Percentiles rank a stretch among this genome's conserved stretches.
Evolutionary conservation across 1,140 invertebrate species (phyloP).

Genomic region (Heliconius hewitsoni): DNA sequence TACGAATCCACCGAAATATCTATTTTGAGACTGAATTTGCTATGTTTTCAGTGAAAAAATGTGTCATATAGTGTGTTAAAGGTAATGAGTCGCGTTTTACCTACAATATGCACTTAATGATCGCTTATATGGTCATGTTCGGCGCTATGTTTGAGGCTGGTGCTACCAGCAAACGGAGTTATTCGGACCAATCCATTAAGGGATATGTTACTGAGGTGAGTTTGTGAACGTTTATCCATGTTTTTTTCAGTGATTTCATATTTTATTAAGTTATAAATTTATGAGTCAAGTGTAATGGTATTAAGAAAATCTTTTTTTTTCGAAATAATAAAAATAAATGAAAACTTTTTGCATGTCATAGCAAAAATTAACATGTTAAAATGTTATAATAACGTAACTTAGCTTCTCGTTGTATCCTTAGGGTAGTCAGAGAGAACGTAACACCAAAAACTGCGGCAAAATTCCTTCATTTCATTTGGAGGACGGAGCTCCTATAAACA

Average conservation of each 20-base stretch:
- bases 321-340: too few relatives aligned
- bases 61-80: constrained; percentile 30
- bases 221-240: background rate
- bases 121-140: constrained; percentile 60
- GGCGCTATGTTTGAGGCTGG: constrained; percentile 56
- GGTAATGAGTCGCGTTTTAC: constrained; percentile 49
- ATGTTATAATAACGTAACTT: too few relatives aligned
- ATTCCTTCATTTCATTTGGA: too few relatives aligned
- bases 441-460: too few relatives aligned
- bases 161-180: constrained; percentile 84
- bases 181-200: constrained; percentile 89
- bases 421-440: too few relatives aligned
- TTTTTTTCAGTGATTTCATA: background rate
- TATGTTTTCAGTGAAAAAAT: constrained; percentile 66
- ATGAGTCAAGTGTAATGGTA: background rate
- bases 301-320: background rate
- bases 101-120: constrained; percentile 60
- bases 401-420: too few relatives aligned
- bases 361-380: too few relatives aligned
- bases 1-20: constrained; percentile 45
- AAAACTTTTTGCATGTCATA: too few relatives aligned
- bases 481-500: too few relatives aligned
- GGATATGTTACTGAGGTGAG: constrained; percentile 90
- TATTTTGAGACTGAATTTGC: constrained; percentile 54
- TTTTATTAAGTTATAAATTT: background rate